Evolutionary conservation across 1,140 invertebrate genomes (phyloP).

Genomic region (Heliothis virescens): DNA sequence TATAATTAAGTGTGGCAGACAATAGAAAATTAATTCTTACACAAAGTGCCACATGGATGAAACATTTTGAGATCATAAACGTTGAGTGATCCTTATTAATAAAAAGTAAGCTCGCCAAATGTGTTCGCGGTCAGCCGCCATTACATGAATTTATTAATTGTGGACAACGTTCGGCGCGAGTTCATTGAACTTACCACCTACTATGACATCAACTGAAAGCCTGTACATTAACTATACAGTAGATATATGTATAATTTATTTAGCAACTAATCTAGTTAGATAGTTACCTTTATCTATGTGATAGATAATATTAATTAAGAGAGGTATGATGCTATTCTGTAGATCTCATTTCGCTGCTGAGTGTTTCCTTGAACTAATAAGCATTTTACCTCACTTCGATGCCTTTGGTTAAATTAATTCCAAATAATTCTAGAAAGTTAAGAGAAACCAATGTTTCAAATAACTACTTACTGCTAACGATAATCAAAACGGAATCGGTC

Average conservation of each 20-base stretch:
- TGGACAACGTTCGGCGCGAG: conserved; percentile 65
- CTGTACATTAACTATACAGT: neutral
- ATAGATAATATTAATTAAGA: too few species aligned
- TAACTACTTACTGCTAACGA: too few species aligned
- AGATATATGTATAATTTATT: too few species aligned
- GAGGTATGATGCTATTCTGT: too few species aligned
- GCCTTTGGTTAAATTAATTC: neutral
- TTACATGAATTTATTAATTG: conserved; percentile 80
- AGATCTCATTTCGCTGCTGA: too few species aligned
- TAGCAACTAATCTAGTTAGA: too few species aligned
- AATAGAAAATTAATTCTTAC: neutral
- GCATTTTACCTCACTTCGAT: neutral
- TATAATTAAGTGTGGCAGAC: neutral
- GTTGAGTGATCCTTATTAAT: neutral
- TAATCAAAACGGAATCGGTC: too few species aligned
- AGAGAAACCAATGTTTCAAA: conserved; percentile 8
- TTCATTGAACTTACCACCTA: conserved; percentile 68
- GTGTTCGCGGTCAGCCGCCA: conserved; percentile 61
- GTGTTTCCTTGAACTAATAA: neutral
- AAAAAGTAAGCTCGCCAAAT: conserved; percentile 56
- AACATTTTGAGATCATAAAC: neutral
- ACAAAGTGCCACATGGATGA: neutral
- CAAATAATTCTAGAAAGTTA: conserved; percentile 8
- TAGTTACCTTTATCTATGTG: too few species aligned
- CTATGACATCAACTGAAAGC: conserved; percentile 49